A percentile compares a stretch with the other conserved stretches of the same genome.
These are phyloP conservation scores for Suncus etruscus DNA, from an alignment of 2,113 vertebrate genomes.

Conservation along the genomic window DNA sequence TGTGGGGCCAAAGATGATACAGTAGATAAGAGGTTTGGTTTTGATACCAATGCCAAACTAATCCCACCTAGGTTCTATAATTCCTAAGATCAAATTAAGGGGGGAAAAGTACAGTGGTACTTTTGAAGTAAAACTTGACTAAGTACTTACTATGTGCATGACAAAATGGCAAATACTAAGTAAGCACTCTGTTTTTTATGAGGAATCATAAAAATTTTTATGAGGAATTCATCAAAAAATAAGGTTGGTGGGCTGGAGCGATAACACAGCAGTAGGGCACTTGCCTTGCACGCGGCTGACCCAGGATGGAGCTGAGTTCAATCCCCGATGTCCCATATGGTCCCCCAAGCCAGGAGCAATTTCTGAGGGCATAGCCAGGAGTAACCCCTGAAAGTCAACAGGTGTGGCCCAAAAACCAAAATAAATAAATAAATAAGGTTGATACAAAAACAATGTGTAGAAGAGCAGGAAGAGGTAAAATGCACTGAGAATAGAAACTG, in stretches of 20 bases:
- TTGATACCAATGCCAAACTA: too few relatives aligned
- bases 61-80: neutral
- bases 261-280: too few relatives aligned
- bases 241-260: neutral
- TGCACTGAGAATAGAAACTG: neutral
- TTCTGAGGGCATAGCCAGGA: too few relatives aligned
- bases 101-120: neutral
- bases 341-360: too few relatives aligned
- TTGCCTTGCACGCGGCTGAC: too few relatives aligned
- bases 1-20: too few relatives aligned
- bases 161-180: conserved; percentile 13
- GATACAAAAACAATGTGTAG: neutral
- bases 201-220: neutral
- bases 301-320: too few relatives aligned
- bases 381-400: too few relatives aligned
- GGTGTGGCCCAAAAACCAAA: too few relatives aligned
- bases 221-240: conserved; percentile 19
- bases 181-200: neutral
- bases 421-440: neutral
- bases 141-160: neutral
- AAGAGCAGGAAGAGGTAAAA: neutral
- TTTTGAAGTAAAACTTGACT: conserved; percentile 25
- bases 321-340: too few relatives aligned
- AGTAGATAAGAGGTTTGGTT: too few relatives aligned
- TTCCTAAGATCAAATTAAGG: neutral